Base-by-base conservation (phyloP, 2,113 vertebrate genomes). In the Marmota monax region DNA sequence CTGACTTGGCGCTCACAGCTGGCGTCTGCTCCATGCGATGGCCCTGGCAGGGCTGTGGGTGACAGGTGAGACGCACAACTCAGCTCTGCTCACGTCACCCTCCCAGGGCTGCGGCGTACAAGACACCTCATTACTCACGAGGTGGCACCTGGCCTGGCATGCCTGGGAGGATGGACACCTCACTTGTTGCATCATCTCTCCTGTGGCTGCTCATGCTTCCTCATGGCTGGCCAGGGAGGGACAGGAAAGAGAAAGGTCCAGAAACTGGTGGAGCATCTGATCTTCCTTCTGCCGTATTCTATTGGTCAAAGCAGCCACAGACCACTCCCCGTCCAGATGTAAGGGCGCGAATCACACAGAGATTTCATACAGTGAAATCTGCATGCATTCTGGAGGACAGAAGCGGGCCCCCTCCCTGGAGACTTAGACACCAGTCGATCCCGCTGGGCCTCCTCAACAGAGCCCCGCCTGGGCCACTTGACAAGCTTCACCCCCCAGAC, bases 91-190 rank as follows among this genome's bases (percentile, higher is more conserved):
- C 85, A 58, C 2, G 0, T 4, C 65, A 32, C 2, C 8, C 7
- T 20, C 10, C n/a, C 0, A 4, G 53, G 53, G 34, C 32, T 17
- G 1, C 3, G 1, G 29, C 3, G 2, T 14, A 11, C 25, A 65
- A 80, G 48, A 53, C 1, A 7, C 22, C 48, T 27, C 73, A 17
- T 32, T 25, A 14, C 14, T 23, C 34, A 32, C 32, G 2, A 4
- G 2, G 2, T 22, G 51, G 37, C 23, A 37, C 37, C 70, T 6
- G 17, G 51, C 45, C 67, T 61, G 69, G 65, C 73, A 27, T 4
- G 12, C 1, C 32, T 20, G 2, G 34, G 13, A 8, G 4, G 32
- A 32, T 8, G 0, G 37, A 23, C 27, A 11, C 12, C 16, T 22
- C 48, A 23, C 67, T 61, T 53, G 17, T 51, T 51, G 14, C 22